These are phyloP conservation scores for Coenonympha glycerion DNA, from an alignment of 2,888 invertebrate genomes.

Conservation along the genomic window DNA sequence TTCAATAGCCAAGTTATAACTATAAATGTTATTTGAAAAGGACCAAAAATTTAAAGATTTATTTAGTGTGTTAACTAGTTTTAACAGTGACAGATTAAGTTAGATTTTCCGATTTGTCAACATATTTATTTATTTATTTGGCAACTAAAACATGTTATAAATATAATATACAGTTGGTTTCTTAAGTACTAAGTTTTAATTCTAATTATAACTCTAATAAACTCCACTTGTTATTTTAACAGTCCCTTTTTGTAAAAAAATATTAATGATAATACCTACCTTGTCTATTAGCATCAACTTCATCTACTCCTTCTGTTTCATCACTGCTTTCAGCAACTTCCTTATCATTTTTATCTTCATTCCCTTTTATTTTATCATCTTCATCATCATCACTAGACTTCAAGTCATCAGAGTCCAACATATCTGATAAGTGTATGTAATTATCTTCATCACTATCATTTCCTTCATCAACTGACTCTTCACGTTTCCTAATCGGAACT, in stretches of 20 bases:
- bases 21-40: too few species aligned
- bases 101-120: too few species aligned
- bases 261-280: slow-evolving; percentile 15
- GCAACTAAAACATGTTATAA: too few species aligned
- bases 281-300: slow-evolving; percentile 41
- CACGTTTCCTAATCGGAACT: slow-evolving; percentile 51
- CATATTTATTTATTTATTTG: too few species aligned
- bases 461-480: slow-evolving; percentile 49
- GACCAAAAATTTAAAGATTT: too few species aligned
- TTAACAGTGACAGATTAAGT: too few species aligned
- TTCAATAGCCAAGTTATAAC: too few species aligned
- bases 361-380: slow-evolving; percentile 29
- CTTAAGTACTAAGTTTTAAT: too few species aligned
- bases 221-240: too few species aligned
- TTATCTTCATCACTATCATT: slow-evolving; percentile 59
- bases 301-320: slow-evolving; percentile 33
- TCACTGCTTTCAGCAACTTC: slow-evolving; percentile 29
- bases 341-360: slow-evolving; percentile 25
- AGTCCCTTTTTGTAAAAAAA: background rate
- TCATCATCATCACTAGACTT: slow-evolving; percentile 38
- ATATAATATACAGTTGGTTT: too few species aligned
- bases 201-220: too few species aligned
- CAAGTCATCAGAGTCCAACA: slow-evolving; percentile 56
- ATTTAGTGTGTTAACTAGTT: too few species aligned
- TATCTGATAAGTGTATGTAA: slow-evolving; percentile 59